Evolutionary conservation across 2,888 invertebrate species (phyloP).

Genomic region (Coecobrya sp.): DNA sequence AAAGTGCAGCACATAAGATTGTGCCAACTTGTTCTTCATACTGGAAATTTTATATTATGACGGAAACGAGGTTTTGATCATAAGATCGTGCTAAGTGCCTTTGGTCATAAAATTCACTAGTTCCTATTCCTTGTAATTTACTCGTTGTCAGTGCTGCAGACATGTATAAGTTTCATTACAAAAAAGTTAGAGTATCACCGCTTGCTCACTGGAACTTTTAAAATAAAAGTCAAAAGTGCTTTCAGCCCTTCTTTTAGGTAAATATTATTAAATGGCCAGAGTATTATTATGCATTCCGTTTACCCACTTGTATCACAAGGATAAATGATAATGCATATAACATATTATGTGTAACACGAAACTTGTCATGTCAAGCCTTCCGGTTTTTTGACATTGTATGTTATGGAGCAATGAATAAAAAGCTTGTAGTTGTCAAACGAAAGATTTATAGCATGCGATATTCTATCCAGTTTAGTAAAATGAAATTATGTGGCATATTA

Average conservation of each 20-base stretch:
- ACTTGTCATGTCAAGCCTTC: conserved; percentile 38
- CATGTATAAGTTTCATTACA: too few species aligned
- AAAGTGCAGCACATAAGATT: background rate
- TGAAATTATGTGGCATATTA: conserved; percentile 44
- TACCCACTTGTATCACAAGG: too few species aligned
- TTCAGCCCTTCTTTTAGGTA: too few species aligned
- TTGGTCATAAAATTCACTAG: conserved; percentile 8
- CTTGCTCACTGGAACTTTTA: too few species aligned
- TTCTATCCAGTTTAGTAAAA: conserved; percentile 26
- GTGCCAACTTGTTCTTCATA: too few species aligned
- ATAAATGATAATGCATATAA: background rate
- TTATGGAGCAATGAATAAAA: background rate
- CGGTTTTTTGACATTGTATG: conserved; percentile 7
- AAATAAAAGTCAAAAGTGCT: too few species aligned
- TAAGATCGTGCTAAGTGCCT: conserved; percentile 3
- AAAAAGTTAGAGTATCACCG: too few species aligned
- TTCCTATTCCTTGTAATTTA: conserved; percentile 6
- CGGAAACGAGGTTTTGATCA: background rate
- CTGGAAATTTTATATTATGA: conserved; percentile 23
- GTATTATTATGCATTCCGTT: too few species aligned
- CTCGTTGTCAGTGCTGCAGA: background rate
- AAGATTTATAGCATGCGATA: conserved; percentile 14
- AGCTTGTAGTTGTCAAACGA: background rate
- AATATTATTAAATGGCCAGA: too few species aligned
- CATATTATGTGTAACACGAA: background rate